Evolutionary conservation across 2,797 vertebrate genomes (phyloP).

Genomic region (Halcyon badia): DNA sequence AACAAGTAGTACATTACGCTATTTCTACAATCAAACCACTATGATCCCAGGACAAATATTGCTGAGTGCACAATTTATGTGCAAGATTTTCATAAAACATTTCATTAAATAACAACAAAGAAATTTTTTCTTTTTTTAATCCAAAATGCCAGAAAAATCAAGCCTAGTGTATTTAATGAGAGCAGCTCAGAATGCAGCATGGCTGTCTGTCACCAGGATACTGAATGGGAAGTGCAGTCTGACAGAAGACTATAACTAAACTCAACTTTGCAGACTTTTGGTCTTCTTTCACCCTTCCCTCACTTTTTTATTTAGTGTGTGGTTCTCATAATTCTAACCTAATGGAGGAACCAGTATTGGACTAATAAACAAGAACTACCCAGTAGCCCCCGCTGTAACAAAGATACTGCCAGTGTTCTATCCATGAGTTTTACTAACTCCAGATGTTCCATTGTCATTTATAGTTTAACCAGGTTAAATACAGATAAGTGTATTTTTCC

Average conservation of each 20-base stretch:
- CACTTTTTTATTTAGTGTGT: slow-evolving; percentile 61
- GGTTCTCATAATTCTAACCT: slow-evolving; percentile 74
- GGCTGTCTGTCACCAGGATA: slow-evolving; percentile 41
- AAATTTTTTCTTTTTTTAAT: not conserved
- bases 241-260: slow-evolving; percentile 68
- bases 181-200: not conserved
- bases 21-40: not conserved
- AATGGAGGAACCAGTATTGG: slow-evolving; percentile 67
- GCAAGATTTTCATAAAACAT: not conserved
- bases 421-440: slow-evolving; percentile 45
- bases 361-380: slow-evolving; percentile 72
- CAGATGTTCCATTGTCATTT: slow-evolving; percentile 65
- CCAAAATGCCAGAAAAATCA: not conserved
- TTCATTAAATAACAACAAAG: no score
- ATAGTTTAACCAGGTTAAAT: slow-evolving; percentile 35
- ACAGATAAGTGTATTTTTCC: not conserved
- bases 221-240: not conserved
- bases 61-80: not conserved
- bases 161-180: not conserved
- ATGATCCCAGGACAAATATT: not conserved
- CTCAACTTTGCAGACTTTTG: slow-evolving; percentile 11
- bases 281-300: not conserved
- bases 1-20: not conserved
- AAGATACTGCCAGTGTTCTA: slow-evolving; percentile 27
- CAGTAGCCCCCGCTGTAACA: slow-evolving; percentile 70